phyloP scores from a whole-genome alignment of 2,888 invertebrate genomes.

The Nemoura dubitans region DNA sequence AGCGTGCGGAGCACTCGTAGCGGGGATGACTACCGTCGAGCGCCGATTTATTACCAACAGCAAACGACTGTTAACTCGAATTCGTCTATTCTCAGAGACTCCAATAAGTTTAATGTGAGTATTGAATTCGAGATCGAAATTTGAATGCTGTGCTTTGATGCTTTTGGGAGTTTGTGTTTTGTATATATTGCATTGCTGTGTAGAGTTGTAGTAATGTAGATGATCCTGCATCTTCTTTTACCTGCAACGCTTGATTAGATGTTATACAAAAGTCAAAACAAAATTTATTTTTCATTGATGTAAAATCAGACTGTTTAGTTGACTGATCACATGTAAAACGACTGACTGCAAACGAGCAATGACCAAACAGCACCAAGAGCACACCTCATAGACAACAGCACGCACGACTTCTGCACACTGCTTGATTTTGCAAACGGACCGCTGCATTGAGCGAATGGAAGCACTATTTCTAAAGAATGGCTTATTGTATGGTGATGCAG shows the following conservation, averaged over 20 bases:
- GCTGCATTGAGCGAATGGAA: not conserved
- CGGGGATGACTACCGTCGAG: slow-evolving; percentile 40
- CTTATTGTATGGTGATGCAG: slow-evolving; percentile 50
- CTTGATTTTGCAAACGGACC: slow-evolving; percentile 16
- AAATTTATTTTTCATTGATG: not conserved
- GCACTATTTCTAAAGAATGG: slow-evolving; percentile 42
- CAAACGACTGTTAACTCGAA: slow-evolving; percentile 44
- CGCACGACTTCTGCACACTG: not conserved
- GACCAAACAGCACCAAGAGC: not conserved
- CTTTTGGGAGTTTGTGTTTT: slow-evolving; percentile 18
- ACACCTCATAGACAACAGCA: not conserved
- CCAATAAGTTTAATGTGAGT: slow-evolving; percentile 52
- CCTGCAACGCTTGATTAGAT: slow-evolving; percentile 15
- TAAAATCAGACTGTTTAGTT: not conserved
- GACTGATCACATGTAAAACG: not conserved
- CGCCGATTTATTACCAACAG: slow-evolving; percentile 49
- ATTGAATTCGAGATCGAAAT: slow-evolving; percentile 49
- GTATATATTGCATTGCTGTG: slow-evolving; percentile 1
- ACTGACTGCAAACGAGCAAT: not conserved
- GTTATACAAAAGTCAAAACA: slow-evolving; percentile 1
- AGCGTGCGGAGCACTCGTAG: slow-evolving; percentile 36
- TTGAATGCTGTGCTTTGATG: slow-evolving; percentile 23
- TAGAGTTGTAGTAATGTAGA: slow-evolving; percentile 27
- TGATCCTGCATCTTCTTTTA: slow-evolving; percentile 24
- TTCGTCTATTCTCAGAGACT: slow-evolving; percentile 48